Evolutionary conservation across 2,888 invertebrate genomes (phyloP).

Genomic region (Agonopterix alstromeriana): DNA sequence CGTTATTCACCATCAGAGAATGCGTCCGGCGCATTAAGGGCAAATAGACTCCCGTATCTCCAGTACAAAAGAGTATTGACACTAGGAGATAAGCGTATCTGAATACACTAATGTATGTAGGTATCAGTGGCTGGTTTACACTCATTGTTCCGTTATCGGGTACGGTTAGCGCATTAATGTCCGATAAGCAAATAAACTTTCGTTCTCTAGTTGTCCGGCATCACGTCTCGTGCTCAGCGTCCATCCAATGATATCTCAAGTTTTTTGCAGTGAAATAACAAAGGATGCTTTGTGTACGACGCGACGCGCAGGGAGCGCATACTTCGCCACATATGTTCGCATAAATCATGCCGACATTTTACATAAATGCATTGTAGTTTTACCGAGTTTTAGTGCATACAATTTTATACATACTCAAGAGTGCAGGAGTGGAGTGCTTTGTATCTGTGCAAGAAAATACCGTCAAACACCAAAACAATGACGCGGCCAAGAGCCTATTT

Average conservation of each 20-base stretch:
- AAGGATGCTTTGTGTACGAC: constrained; percentile 13
- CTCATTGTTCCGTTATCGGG: constrained; percentile 71
- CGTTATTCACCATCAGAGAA: constrained; percentile 63
- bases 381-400: too few relatives aligned
- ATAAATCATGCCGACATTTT: too few relatives aligned
- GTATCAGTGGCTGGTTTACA: constrained; percentile 56
- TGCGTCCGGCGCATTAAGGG: constrained; percentile 64
- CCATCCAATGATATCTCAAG: constrained; percentile 14
- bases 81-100: constrained; percentile 67
- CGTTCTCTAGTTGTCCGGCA: constrained; percentile 29
- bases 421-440: too few relatives aligned
- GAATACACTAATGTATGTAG: constrained; percentile 57
- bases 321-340: too few relatives aligned
- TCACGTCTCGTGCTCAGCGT: constrained; percentile 16
- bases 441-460: too few relatives aligned
- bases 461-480: too few relatives aligned
- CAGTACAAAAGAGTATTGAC: constrained; percentile 74
- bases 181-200: constrained; percentile 68
- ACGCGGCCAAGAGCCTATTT: too few relatives aligned
- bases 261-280: constrained; percentile 12
- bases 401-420: too few relatives aligned
- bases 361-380: too few relatives aligned
- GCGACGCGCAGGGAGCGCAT: not conserved
- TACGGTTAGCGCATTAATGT: constrained; percentile 64
- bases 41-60: constrained; percentile 69